Conservation (phyloP, 2,888 invertebrate species). For the Monoplex corrugatus region DNA sequence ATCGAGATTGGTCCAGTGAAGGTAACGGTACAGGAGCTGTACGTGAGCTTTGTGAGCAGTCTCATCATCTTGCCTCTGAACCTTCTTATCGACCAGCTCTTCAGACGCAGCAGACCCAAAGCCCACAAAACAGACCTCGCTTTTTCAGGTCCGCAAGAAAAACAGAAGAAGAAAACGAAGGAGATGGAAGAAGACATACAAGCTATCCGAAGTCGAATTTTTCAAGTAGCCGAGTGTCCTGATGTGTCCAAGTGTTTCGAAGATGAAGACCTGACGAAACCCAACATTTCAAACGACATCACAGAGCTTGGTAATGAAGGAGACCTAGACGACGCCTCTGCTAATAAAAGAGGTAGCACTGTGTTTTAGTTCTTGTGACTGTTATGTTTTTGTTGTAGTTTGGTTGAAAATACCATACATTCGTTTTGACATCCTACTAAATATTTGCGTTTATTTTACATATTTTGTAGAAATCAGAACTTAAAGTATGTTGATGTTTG, state of each 20-base stretch:
- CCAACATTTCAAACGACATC: not conserved
- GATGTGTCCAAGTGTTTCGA: not conserved
- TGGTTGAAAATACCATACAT: no score
- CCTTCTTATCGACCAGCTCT: conserved; percentile 78
- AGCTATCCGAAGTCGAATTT: conserved; percentile 5
- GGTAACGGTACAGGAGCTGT: conserved; percentile 65
- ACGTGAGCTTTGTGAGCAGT: conserved; percentile 66
- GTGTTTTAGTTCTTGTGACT: no score
- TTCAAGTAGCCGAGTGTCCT: not conserved
- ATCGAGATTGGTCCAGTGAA: conserved; percentile 61
- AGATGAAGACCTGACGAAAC: not conserved
- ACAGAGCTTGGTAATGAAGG: no score
- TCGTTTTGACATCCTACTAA: no score
- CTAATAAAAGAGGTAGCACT: no score
- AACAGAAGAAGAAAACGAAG: not conserved
- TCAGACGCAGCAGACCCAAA: conserved; percentile 76
- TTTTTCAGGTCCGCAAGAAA: conserved; percentile 47
- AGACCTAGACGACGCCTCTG: no score
- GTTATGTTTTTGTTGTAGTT: no score
- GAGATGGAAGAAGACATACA: conserved; percentile 7
- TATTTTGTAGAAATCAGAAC: no score
- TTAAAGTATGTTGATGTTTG: no score
- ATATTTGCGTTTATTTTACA: no score
- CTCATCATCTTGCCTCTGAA: conserved; percentile 79
- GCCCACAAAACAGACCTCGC: conserved; percentile 59